Percentiles rank a stretch among this genome's conserved stretches.
Evolutionary conservation across 2,888 invertebrate species (phyloP).

Genomic region (Ceriagrion tenellum): DNA sequence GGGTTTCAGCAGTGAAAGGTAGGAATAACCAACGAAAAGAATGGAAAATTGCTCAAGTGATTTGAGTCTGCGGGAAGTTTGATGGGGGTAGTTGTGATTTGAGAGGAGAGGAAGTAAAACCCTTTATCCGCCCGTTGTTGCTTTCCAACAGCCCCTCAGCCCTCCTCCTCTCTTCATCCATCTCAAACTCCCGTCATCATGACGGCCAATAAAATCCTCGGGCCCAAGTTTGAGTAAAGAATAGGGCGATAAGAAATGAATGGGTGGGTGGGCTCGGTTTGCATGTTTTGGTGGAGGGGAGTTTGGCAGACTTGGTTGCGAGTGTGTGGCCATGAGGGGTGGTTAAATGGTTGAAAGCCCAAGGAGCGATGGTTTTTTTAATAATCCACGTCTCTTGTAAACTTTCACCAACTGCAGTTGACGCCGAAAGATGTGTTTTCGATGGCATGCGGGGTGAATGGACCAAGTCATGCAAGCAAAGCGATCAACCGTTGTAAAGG

Average conservation of each 20-base stretch:
- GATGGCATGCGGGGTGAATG: background rate
- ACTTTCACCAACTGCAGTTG: background rate
- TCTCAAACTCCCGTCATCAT: background rate
- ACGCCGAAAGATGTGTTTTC: background rate
- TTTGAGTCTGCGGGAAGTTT: too few species aligned
- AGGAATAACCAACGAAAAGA: too few species aligned
- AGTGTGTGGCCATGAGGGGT: background rate
- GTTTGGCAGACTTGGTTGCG: background rate
- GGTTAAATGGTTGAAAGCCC: too few species aligned
- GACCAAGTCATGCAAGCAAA: background rate
- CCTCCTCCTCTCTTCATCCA: background rate
- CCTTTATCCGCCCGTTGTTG: background rate
- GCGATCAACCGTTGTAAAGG: background rate
- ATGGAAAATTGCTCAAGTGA: too few species aligned
- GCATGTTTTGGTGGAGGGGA: background rate
- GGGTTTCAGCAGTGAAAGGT: too few species aligned
- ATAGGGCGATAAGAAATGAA: background rate
- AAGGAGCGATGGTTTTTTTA: background rate
- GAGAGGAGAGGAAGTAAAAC: background rate
- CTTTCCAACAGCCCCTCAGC: background rate
- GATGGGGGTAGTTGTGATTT: too few species aligned
- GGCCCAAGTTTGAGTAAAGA: background rate
- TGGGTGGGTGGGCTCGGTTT: background rate
- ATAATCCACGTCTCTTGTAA: background rate
- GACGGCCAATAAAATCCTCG: conserved; percentile 36